Evolutionary conservation across 2,797 vertebrate species (phyloP).

Genomic region (Clarias laeviceps): DNA sequence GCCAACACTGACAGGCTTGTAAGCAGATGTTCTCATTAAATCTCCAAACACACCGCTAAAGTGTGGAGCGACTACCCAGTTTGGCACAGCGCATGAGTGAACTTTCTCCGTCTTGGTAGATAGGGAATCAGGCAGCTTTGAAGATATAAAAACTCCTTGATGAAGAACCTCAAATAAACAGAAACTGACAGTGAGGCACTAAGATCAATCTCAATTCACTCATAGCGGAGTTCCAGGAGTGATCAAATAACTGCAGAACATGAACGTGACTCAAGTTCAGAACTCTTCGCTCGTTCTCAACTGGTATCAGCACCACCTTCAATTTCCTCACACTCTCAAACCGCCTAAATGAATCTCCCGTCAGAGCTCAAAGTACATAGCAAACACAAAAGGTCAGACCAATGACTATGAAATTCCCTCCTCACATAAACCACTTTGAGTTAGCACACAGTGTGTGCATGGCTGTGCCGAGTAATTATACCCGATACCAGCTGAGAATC

Average conservation of each 20-base stretch:
- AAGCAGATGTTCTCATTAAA: slow-evolving; percentile 53
- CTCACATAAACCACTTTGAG: slow-evolving; percentile 22
- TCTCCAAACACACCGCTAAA: slow-evolving; percentile 30
- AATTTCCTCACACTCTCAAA: slow-evolving; percentile 36
- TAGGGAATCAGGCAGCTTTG: neutral
- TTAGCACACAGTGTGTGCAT: slow-evolving; percentile 13
- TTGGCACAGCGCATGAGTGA: slow-evolving; percentile 3
- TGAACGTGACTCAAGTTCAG: slow-evolving; percentile 17
- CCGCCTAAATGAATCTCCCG: slow-evolving; percentile 23
- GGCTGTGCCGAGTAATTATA: slow-evolving; percentile 54
- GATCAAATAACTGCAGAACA: slow-evolving; percentile 18
- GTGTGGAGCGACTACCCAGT: neutral
- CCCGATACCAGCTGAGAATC: slow-evolving; percentile 44
- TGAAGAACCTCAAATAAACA: slow-evolving; percentile 3
- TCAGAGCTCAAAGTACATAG: slow-evolving; percentile 10
- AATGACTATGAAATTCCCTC: slow-evolving; percentile 31
- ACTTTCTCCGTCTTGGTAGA: slow-evolving; percentile 15
- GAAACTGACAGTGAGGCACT: slow-evolving; percentile 12
- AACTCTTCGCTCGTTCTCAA: neutral
- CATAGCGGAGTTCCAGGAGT: neutral
- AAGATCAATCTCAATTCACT: slow-evolving; percentile 4
- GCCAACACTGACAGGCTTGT: slow-evolving; percentile 29
- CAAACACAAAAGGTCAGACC: slow-evolving; percentile 39
- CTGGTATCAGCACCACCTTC: slow-evolving; percentile 15
- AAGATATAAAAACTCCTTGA: slow-evolving; percentile 10